Percentiles rank a stretch among this genome's conserved stretches.
phyloP scores from a whole-genome alignment of 2,888 invertebrate species.

The Tetragonula carbonaria region DNA sequence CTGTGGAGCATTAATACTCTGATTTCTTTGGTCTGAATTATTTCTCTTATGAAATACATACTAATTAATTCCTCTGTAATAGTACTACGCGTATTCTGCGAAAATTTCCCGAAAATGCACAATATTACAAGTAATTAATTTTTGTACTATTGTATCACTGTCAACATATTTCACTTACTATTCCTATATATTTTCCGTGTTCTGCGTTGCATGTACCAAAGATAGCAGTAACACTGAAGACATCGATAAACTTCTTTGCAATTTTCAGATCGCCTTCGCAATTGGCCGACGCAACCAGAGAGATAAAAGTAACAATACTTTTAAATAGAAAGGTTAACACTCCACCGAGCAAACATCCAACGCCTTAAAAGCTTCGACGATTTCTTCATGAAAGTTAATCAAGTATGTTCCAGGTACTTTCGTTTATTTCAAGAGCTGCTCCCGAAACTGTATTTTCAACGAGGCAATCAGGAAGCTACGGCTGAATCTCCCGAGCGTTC shows the following conservation, averaged over 20 bases:
- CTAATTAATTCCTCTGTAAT: too few relatives aligned
- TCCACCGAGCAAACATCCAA: neutral
- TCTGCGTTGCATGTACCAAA: neutral
- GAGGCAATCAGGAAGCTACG: slow-evolving; percentile 14
- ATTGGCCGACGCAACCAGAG: neutral
- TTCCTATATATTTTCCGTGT: neutral
- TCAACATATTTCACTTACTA: too few relatives aligned
- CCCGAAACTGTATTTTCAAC: slow-evolving; percentile 13
- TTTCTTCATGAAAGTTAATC: neutral
- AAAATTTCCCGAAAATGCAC: too few relatives aligned
- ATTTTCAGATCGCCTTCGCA: neutral
- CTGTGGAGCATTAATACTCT: too few relatives aligned
- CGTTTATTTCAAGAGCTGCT: slow-evolving; percentile 2
- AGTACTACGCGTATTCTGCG: too few relatives aligned
- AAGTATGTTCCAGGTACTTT: slow-evolving; percentile 9
- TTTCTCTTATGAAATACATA: too few relatives aligned
- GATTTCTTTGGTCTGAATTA: too few relatives aligned
- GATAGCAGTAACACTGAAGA: neutral
- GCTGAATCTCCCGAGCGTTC: slow-evolving; percentile 44
- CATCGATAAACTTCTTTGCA: neutral
- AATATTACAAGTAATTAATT: too few relatives aligned
- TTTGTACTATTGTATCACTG: too few relatives aligned
- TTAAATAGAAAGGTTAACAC: neutral
- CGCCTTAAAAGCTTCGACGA: neutral
- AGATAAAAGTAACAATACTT: neutral